These are phyloP conservation scores for Laspeyria flexula DNA, from an alignment of 2,888 invertebrate genomes.

Conservation along the genomic window DNA sequence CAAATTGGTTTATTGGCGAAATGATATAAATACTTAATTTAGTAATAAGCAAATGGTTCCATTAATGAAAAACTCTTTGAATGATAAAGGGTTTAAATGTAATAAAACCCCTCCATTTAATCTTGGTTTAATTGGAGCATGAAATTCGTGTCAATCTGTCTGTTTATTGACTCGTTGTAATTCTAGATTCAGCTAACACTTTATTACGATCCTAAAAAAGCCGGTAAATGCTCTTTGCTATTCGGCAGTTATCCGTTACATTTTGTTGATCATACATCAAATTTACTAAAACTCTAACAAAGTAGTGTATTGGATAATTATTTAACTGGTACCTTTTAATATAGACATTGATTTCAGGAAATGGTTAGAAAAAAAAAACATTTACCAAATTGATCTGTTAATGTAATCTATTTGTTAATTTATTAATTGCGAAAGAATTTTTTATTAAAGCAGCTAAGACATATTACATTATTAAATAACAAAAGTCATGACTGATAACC, in stretches of 20 bases:
- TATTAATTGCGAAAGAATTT: too few species aligned
- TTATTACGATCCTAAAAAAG: background rate
- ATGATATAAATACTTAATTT: constrained; percentile 68
- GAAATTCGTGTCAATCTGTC: constrained; percentile 12
- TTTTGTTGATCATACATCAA: too few species aligned
- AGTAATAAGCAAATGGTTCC: constrained; percentile 56
- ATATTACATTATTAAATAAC: too few species aligned
- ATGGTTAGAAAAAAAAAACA: too few species aligned
- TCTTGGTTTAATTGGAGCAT: constrained; percentile 22
- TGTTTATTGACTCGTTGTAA: constrained; percentile 10
- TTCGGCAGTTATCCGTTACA: background rate
- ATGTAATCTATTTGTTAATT: too few species aligned
- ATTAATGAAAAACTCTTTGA: constrained; percentile 50
- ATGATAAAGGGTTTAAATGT: constrained; percentile 41
- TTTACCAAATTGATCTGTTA: too few species aligned
- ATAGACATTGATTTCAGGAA: too few species aligned
- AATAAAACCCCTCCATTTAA: constrained; percentile 10
- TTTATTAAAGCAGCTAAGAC: too few species aligned
- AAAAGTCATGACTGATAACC: background rate
- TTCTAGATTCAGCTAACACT: constrained; percentile 2
- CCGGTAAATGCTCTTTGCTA: background rate
- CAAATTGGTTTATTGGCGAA: constrained; percentile 66
- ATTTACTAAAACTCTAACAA: too few species aligned
- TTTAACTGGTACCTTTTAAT: too few species aligned
- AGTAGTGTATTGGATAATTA: too few species aligned